Base-by-base conservation (phyloP, 2,888 invertebrate species). In the Iphiclides podalirius region DNA sequence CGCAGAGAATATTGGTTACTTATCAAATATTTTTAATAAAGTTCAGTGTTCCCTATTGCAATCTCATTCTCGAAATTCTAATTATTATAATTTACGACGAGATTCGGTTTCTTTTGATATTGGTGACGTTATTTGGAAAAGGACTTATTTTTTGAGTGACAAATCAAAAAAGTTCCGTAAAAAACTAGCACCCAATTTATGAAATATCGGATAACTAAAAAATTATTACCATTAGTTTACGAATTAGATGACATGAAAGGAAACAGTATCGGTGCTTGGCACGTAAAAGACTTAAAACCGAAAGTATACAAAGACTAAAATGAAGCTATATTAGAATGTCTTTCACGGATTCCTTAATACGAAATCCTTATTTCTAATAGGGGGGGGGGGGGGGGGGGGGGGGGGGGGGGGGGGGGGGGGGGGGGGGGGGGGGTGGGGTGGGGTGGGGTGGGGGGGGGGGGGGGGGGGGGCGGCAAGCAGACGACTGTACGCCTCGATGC, bases 41-140 rank as follows among this genome's bases (percentile, higher is more conserved):
- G 59, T 61, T 2, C 56, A 60, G 28, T 6, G n/a, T 1, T 8
- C 23, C 0, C 16, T 61, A 14, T 49, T 36, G 17, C 40, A 58
- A 0, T 48, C 57, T 12, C 59, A 61, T 44, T 6, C 14, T 7
- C 55, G 54, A 34, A 59, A 57, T 34, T 47, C 54, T 8, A 4
- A 8, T 1, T 46, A 28, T 23, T 60, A 62, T 14, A 62, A 64
- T 46, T 31, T 55, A 33, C 36, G 59, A 1, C 35, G 55, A 0
- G 53, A 52, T 28, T 13, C 14, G 0, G 43, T 39, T 0, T 56
- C 59, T 28, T 62, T 60, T 38, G 40, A 59, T n/a, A 46, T 59
- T 1, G 58, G 60, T 4, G 60, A 61, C 26, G 28, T 53, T 0
- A 60, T 61, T 9, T 43, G 37, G 43, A 48, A 40, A 12, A 41